phyloP scores from a whole-genome alignment of 2,797 vertebrate genomes.

The Gambusia yucatana region DNA sequence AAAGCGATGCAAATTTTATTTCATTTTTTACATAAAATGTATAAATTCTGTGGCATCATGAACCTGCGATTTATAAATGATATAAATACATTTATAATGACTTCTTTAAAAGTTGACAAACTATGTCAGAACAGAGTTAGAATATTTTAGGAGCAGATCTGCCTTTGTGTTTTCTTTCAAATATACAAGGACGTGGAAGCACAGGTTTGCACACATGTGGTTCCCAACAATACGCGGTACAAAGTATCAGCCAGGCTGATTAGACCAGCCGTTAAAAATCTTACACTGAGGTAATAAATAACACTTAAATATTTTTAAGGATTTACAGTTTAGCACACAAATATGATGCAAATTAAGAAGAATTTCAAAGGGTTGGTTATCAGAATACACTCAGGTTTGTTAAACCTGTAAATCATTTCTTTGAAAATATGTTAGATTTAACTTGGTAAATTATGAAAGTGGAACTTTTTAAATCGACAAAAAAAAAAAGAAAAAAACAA shows the following conservation, averaged over 20 bases:
- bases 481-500: not conserved
- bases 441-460: not conserved
- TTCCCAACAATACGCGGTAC: not conserved
- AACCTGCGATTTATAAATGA: not conserved
- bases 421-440: not conserved
- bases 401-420: not conserved
- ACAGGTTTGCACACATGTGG: not conserved
- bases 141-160: too few species aligned
- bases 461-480: not conserved
- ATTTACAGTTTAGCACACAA: not conserved
- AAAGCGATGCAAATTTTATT: not conserved
- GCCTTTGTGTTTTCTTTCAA: not conserved
- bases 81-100: not conserved
- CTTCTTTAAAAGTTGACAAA: not conserved
- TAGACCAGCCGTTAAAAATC: not conserved
- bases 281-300: not conserved
- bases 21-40: not conserved
- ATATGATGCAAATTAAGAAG: not conserved
- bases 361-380: not conserved
- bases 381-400: not conserved
- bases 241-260: not conserved
- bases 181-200: not conserved
- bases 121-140: not conserved
- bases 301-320: not conserved
- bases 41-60: not conserved